Evolutionary conservation across 2,888 invertebrate genomes (phyloP), one percentile per base, ranked within the genome.

Genomic region (Ophraella communa): DNA sequence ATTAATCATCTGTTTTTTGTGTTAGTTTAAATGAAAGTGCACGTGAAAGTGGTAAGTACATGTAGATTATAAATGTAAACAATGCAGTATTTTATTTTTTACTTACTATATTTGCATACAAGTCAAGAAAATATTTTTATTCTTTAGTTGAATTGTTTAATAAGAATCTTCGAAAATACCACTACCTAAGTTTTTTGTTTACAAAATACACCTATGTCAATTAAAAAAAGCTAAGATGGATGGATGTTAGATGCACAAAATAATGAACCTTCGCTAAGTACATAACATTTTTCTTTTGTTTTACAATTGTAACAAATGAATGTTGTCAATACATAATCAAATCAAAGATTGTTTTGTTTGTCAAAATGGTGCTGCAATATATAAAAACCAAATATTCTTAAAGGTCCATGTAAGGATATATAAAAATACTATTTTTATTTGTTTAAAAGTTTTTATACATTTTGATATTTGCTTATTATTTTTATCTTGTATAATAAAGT

Each of bases 41-140:
- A 30, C 45, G 35, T 67, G 64, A 60, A 51, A 63, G 63, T 62
- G 62, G 59, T 64, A 66, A 64, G 69, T 69, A 61, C 69, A 74
- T 70, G 68, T 73, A 74, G 74, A 78, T 47, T 45, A 58, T 65
- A 77, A 78, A 80, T 78, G 81, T 81, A 81, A 81, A 81, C 81
- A 81, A 79, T 80, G 78, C 73, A 70, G 69, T 75, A 72, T 74
- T 73, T 72, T 67, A 79, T 77, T 78, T 2, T 39, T 71, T 74
- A 73, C 77, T 69, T 65, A 66, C 73, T 61, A 68, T 47, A 59
- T 66, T 33, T 44, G 52, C 42, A 17, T 20, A 33, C 10, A 18
- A 45, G 27, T 44, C 10, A 17, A 21, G 60, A 53, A 45, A 57
- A 54, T 21, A 21, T 52, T 33, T 10, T 30, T 30, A 52, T 30